Evolutionary conservation across 2,888 invertebrate genomes (phyloP).

Genomic region (Coelopa pilipes): DNA sequence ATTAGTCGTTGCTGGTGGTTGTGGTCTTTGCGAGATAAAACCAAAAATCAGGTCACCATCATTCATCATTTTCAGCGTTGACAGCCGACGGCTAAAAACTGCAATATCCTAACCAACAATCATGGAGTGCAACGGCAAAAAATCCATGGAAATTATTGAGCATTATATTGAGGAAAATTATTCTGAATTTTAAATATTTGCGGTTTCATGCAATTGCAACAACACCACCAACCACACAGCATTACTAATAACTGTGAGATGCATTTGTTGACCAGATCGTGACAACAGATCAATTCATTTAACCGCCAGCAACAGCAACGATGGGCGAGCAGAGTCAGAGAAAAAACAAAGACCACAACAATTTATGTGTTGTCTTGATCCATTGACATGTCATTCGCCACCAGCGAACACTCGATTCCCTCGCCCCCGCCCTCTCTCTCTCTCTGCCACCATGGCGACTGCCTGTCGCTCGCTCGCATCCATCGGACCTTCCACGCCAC

Average conservation of each 20-base stretch:
- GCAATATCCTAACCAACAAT: no score
- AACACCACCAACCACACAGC: not conserved
- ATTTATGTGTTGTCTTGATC: constrained; percentile 23
- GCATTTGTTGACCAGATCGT: no score
- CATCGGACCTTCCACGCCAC: no score
- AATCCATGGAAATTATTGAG: not conserved
- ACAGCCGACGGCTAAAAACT: constrained; percentile 13
- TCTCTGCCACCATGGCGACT: no score
- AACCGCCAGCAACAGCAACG: no score
- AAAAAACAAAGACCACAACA: not conserved
- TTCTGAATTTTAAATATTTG: not conserved
- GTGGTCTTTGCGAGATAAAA: no score
- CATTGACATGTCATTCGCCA: constrained; percentile 27
- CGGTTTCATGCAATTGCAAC: not conserved
- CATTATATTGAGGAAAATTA: constrained; percentile 12
- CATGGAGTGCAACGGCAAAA: not conserved
- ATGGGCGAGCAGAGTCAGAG: no score
- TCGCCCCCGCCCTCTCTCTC: no score
- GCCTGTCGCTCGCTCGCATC: no score
- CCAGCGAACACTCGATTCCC: not conserved
- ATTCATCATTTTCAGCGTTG: constrained; percentile 46
- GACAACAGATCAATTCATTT: not conserved
- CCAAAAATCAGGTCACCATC: constrained; percentile 48
- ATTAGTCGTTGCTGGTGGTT: no score
- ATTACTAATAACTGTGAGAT: not conserved